Evolutionary conservation across 2,888 invertebrate genomes (phyloP).

Genomic region (Watsonalla cultraria): DNA sequence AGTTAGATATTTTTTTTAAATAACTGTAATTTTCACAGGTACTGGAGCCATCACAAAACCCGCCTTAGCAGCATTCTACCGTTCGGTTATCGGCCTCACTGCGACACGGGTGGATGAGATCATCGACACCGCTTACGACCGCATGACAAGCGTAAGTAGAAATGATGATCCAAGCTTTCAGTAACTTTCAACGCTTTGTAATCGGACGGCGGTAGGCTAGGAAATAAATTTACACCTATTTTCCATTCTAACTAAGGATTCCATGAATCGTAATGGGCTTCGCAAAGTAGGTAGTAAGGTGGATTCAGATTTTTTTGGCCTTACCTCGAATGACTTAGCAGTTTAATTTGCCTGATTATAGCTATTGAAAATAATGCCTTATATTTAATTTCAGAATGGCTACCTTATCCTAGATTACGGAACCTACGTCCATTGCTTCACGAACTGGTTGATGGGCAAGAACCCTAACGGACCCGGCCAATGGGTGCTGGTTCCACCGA

Average conservation of each 20-base stretch:
- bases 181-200: not conserved
- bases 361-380: not conserved
- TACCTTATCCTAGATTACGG: slow-evolving; percentile 82
- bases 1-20: no score
- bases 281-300: no score
- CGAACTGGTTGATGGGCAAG: slow-evolving; percentile 86
- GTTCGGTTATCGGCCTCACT: slow-evolving; percentile 83
- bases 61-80: slow-evolving; percentile 83
- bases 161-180: not conserved
- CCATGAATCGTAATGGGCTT: no score
- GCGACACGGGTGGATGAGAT: slow-evolving; percentile 81
- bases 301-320: no score
- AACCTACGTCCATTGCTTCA: slow-evolving; percentile 85
- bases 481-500: slow-evolving; percentile 83
- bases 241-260: no score
- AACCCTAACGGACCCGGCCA: slow-evolving; percentile 88
- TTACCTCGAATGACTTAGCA: no score
- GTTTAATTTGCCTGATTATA: no score
- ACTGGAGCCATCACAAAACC: slow-evolving; percentile 82
- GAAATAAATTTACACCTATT: no score
- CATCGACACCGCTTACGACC: slow-evolving; percentile 82
- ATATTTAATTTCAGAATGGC: slow-evolving; percentile 76
- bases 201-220: no score
- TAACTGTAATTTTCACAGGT: no score
- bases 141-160: slow-evolving; percentile 84